A percentile compares a stretch with the other conserved stretches of the same genome.
Conservation (phyloP, 2,888 invertebrate species). For the Eupithecia tripunctaria region DNA sequence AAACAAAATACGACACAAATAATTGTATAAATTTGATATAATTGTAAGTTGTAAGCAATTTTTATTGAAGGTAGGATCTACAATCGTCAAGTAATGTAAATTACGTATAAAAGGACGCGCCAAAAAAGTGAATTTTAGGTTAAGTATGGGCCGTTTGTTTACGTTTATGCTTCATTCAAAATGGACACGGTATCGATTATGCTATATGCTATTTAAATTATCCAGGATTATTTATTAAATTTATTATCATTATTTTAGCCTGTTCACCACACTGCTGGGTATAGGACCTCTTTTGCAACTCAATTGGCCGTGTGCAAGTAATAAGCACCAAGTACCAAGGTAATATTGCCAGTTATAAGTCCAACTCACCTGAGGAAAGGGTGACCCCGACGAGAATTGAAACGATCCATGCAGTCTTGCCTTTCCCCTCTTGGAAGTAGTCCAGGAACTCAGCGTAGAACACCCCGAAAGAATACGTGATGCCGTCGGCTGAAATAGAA, state of each 20-base stretch:
- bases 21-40: too few relatives aligned
- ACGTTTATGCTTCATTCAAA: too few relatives aligned
- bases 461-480: slow-evolving; percentile 98
- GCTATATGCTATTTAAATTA: too few relatives aligned
- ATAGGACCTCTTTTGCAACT: not conserved
- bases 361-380: slow-evolving; percentile 93
- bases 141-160: too few relatives aligned
- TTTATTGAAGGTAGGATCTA: too few relatives aligned
- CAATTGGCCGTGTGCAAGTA: not conserved
- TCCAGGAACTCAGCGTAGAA: slow-evolving; percentile 94
- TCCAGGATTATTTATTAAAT: too few relatives aligned
- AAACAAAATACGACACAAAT: too few relatives aligned
- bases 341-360: slow-evolving; percentile 21
- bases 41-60: too few relatives aligned
- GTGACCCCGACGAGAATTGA: slow-evolving; percentile 98
- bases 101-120: too few relatives aligned
- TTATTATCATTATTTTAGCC: not conserved
- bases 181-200: too few relatives aligned
- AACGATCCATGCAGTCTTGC: slow-evolving; percentile 95
- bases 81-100: too few relatives aligned
- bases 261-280: not conserved
- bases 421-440: slow-evolving; percentile 93
- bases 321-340: not conserved
- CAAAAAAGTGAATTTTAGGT: too few relatives aligned
- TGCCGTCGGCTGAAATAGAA: slow-evolving; percentile 93